These are phyloP conservation scores for Sparidentex hasta DNA, from an alignment of 2,797 vertebrate genomes.

Conservation along the genomic window DNA sequence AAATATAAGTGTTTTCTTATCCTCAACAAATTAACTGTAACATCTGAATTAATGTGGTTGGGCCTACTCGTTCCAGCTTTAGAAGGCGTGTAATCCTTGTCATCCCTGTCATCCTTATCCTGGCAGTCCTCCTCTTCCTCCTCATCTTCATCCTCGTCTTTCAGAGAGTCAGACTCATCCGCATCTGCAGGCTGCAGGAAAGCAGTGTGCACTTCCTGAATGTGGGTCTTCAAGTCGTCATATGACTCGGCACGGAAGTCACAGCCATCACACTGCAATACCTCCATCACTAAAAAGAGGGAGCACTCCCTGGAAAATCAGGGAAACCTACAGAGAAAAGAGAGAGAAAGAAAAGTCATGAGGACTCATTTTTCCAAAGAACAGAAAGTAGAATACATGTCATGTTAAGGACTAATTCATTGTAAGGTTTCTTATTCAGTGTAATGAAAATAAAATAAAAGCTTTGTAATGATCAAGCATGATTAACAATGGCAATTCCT, in stretches of 20 bases:
- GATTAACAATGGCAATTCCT: slow-evolving; percentile 46
- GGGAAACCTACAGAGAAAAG: slow-evolving; percentile 86
- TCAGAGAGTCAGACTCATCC: slow-evolving; percentile 91
- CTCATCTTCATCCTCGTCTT: slow-evolving; percentile 91
- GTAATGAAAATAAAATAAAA: slow-evolving; percentile 38
- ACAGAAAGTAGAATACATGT: not conserved
- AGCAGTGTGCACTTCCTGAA: slow-evolving; percentile 98
- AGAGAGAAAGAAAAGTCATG: slow-evolving; percentile 18
- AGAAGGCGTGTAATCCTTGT: slow-evolving; percentile 72
- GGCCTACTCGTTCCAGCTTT: slow-evolving; percentile 81
- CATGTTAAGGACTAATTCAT: slow-evolving; percentile 16
- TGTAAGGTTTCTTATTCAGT: slow-evolving; percentile 19
- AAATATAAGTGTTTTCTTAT: slow-evolving; percentile 45
- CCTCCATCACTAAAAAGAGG: slow-evolving; percentile 91
- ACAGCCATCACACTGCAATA: slow-evolving; percentile 98
- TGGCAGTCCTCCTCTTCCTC: slow-evolving; percentile 69
- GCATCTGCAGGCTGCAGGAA: slow-evolving; percentile 98
- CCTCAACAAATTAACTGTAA: slow-evolving; percentile 56
- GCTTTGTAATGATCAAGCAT: slow-evolving; percentile 45
- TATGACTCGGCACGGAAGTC: slow-evolving; percentile 98
- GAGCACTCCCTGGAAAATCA: slow-evolving; percentile 91
- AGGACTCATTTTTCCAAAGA: slow-evolving; percentile 12
- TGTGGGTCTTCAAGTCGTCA: slow-evolving; percentile 97
- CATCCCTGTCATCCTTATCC: slow-evolving; percentile 76
- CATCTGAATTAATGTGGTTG: slow-evolving; percentile 49